phyloP scores from a whole-genome alignment of 1,140 invertebrate species.

The Andricus grossulariae region DNA sequence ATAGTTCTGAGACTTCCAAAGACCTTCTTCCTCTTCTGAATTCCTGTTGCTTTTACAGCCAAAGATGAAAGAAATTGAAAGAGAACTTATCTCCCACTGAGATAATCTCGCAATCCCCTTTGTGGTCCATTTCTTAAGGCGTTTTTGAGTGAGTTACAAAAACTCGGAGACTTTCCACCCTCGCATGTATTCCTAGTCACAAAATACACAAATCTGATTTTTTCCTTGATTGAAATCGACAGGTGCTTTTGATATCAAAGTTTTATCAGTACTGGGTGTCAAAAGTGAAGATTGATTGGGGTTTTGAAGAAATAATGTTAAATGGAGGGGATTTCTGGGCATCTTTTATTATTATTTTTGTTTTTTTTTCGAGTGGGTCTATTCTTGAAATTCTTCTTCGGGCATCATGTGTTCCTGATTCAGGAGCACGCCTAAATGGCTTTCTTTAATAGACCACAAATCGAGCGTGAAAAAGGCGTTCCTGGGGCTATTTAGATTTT shows the following conservation, averaged over 20 bases:
- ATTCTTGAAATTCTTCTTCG: conserved; percentile 29
- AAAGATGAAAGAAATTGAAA: conserved; percentile 39
- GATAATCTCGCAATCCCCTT: not conserved
- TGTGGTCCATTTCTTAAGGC: conserved; percentile 10
- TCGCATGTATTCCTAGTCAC: conserved; percentile 20
- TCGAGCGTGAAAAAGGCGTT: not conserved
- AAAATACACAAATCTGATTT: conserved; percentile 30
- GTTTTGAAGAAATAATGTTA: not conserved
- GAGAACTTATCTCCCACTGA: conserved; percentile 10
- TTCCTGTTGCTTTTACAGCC: conserved; percentile 50
- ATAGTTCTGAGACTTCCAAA: conserved; percentile 9
- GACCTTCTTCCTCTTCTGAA: conserved; percentile 36
- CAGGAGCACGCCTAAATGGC: conserved; percentile 6
- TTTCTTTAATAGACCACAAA: conserved; percentile 11
- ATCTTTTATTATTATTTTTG: not conserved
- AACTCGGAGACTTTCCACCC: not conserved
- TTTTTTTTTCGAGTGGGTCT: not conserved
- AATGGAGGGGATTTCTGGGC: not conserved
- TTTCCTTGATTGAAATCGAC: conserved; percentile 26
- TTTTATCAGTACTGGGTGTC: not conserved
- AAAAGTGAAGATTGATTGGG: not conserved
- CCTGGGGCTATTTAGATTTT: not conserved
- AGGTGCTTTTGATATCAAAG: not conserved
- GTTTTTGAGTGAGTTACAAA: not conserved
- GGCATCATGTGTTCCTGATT: conserved; percentile 33